Base-by-base conservation (phyloP, 1,140 invertebrate genomes). In the Panagrolaimus sp. region DNA sequence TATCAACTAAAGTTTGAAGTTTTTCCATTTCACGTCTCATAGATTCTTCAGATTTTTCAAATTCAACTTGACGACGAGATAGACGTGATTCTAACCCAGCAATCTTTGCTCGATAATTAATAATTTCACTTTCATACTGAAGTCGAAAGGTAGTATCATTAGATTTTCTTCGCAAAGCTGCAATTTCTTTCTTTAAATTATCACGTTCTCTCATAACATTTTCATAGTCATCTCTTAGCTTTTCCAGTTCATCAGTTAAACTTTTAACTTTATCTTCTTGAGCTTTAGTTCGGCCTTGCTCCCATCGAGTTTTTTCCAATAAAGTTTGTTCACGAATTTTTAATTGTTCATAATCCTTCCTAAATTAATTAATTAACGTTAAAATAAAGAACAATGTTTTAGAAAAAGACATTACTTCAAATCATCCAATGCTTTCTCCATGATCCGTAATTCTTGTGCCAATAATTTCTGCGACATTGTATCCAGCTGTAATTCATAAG, bases 401-500 rank as follows among this genome's bases (percentile, higher is more conserved):
- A 25, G 4, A 0, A 25, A 27, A 11, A 57, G 11, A n/a, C n/a
- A 20, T 57, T 27, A 57, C 51, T 27, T 20, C 11, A 57, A 27
- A 20, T 57, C 51, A 5, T 13, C 51, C 51, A 57, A n/a, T 9
- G 51, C 51, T 5, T 27, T 20, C 9, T 27, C 27, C 20, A 20
- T 20, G 11, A 57, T 57, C 20, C 51, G 51, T 57, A 57, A 57
- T 20, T 57, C 51, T 57, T 57, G 51, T 11, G 51, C n/a, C 4
- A 57, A 20, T 57, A 57, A 57, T 13, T 57, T 57, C n/a, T 57
- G 51, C 5, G 51, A 57, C 51, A 57, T 57, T 11, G 11, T 16
- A 27, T 57, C 51, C 8, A 57, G 20, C 8, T 57, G 51, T 27
- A n/a, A n/a, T n/a, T 20, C 51, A 20, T 13, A 14, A 38, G 31